phyloP scores from a whole-genome alignment of 2,797 vertebrate genomes.

The Cheirogaleus major region DNA sequence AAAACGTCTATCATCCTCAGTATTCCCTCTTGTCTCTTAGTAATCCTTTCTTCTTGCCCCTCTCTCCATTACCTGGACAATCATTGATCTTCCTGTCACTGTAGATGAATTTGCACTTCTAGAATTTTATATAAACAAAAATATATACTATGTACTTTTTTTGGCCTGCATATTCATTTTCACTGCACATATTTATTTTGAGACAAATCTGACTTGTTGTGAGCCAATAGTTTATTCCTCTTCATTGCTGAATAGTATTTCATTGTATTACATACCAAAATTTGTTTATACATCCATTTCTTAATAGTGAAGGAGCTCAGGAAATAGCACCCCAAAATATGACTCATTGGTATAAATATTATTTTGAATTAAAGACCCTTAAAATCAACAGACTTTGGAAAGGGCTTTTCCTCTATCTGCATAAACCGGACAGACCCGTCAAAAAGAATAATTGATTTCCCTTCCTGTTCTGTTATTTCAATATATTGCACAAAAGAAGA shows the following conservation, averaged over 20 bases:
- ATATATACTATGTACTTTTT: not conserved
- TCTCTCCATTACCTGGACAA: too few relatives aligned
- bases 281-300: not conserved
- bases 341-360: not conserved
- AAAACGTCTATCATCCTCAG: not conserved
- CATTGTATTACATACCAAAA: not conserved
- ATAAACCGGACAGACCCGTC: not conserved
- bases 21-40: not conserved
- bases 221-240: not conserved
- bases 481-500: not conserved
- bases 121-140: not conserved
- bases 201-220: not conserved
- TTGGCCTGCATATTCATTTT: not conserved
- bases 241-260: not conserved
- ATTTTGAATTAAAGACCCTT: not conserved
- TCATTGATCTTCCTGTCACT: not conserved
- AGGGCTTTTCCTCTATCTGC: not conserved
- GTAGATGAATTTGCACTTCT: not conserved
- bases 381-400: not conserved
- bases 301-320: not conserved
- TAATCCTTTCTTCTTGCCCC: not conserved
- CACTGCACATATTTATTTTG: not conserved
- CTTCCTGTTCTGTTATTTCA: not conserved
- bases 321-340: not conserved
- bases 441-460: not conserved